Percentiles rank a stretch among this genome's conserved stretches.
These are phyloP conservation scores for Pitta sordida DNA, from an alignment of 2,113 vertebrate genomes.

Conservation along the genomic window DNA sequence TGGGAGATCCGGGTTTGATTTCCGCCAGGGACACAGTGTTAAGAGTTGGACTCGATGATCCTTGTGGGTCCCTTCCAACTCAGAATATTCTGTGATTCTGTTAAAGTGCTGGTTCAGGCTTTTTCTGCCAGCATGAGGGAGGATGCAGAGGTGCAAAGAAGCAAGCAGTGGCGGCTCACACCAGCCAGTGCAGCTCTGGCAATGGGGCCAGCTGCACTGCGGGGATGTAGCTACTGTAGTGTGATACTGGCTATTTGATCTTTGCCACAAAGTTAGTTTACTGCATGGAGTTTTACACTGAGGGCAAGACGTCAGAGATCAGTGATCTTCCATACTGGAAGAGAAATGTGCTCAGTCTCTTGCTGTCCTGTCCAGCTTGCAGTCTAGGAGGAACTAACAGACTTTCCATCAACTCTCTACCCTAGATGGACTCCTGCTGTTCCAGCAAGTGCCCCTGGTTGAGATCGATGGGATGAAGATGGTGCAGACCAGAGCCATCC, in stretches of 20 bases:
- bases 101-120: background rate
- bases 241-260: background rate
- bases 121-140: background rate
- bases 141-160: background rate
- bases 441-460: conserved; percentile 88
- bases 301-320: background rate
- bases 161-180: background rate
- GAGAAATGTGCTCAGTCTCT: background rate
- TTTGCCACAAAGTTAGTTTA: background rate
- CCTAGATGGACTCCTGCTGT: conserved; percentile 78
- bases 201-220: background rate
- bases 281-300: background rate
- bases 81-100: no score
- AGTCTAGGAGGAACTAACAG: background rate
- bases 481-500: conserved; percentile 85
- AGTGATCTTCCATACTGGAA: background rate
- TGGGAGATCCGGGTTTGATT: no score
- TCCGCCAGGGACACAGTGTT: no score
- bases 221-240: background rate
- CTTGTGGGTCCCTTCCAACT: no score
- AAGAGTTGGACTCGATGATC: no score
- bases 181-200: background rate
- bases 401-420: background rate
- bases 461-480: conserved; percentile 92
- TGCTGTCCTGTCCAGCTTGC: background rate